Evolutionary conservation across 2,797 vertebrate species (phyloP).

Genomic region (Huso huso): DNA sequence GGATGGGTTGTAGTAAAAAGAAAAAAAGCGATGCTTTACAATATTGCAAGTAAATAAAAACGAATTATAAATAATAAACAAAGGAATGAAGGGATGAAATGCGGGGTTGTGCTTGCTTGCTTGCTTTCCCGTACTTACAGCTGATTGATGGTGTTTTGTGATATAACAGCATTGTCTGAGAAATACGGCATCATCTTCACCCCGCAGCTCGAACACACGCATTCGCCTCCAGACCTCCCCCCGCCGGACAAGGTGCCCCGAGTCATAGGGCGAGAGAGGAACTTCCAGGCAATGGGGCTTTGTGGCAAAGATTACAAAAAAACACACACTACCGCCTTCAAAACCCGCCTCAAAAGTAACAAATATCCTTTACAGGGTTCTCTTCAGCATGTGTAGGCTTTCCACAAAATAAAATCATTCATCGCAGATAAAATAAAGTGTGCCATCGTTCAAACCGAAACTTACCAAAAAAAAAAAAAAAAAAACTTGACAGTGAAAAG

Average conservation of each 20-base stretch:
- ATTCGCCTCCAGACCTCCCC: conserved; percentile 48
- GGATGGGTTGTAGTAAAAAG: too few species aligned
- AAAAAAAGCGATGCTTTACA: too few species aligned
- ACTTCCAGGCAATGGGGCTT: conserved; percentile 4
- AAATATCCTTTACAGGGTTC: not conserved
- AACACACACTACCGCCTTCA: not conserved
- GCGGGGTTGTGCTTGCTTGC: too few species aligned
- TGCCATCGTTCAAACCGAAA: too few species aligned
- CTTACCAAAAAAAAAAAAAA: too few species aligned
- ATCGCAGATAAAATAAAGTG: too few species aligned
- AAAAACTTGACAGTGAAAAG: too few species aligned
- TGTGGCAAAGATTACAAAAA: not conserved
- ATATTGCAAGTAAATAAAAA: too few species aligned
- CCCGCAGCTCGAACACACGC: conserved; percentile 68
- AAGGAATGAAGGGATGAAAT: too few species aligned
- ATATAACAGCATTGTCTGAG: conserved; percentile 76
- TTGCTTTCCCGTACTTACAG: conserved; percentile 66
- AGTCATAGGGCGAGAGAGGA: conserved; percentile 54
- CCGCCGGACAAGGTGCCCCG: conserved; percentile 52
- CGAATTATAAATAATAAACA: too few species aligned
- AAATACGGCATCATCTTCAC: conserved; percentile 84
- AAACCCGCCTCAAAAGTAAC: not conserved
- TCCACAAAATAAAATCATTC: too few species aligned
- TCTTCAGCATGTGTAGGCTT: too few species aligned
- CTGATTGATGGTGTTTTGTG: conserved; percentile 81